Percentiles rank a stretch among this genome's conserved stretches.
phyloP scores from a whole-genome alignment of 2,888 invertebrate genomes.

The Troides oblongomaculatus region DNA sequence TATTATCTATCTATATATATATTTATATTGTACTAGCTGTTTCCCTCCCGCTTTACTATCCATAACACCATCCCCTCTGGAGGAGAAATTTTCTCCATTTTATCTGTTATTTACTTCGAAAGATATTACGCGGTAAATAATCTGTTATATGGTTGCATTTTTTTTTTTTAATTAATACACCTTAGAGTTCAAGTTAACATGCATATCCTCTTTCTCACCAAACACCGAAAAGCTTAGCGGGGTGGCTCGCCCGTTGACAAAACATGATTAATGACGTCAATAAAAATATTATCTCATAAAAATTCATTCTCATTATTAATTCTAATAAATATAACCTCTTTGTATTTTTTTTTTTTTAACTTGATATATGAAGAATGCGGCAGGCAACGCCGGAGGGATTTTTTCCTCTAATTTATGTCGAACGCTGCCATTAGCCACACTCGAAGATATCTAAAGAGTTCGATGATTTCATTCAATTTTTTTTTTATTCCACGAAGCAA shows the following conservation, averaged over 20 bases:
- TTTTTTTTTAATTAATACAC: too few relatives aligned
- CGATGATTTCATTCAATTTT: not conserved
- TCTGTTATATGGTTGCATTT: too few relatives aligned
- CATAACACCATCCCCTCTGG: too few relatives aligned
- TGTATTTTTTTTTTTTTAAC: slow-evolving; percentile 26
- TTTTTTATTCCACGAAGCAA: too few relatives aligned
- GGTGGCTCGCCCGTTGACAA: slow-evolving; percentile 49
- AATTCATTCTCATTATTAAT: slow-evolving; percentile 62
- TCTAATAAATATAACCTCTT: slow-evolving; percentile 42
- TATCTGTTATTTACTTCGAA: too few relatives aligned
- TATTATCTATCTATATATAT: too few relatives aligned
- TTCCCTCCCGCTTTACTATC: too few relatives aligned
- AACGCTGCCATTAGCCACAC: slow-evolving; percentile 48
- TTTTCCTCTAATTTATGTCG: slow-evolving; percentile 40
- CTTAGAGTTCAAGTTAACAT: not conserved
- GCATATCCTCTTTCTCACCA: not conserved
- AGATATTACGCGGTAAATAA: too few relatives aligned
- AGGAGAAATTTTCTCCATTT: too few relatives aligned
- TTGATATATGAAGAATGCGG: slow-evolving; percentile 43
- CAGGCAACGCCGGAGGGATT: slow-evolving; percentile 29
- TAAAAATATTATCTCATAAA: slow-evolving; percentile 54
- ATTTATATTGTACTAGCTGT: too few relatives aligned
- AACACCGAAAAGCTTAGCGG: not conserved
- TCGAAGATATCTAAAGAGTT: slow-evolving; percentile 22
- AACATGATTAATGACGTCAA: slow-evolving; percentile 60